Evolutionary conservation across 2,888 invertebrate genomes (phyloP), one percentile per base, ranked within the genome.

Genomic region (Alentia gelatinosa): DNA sequence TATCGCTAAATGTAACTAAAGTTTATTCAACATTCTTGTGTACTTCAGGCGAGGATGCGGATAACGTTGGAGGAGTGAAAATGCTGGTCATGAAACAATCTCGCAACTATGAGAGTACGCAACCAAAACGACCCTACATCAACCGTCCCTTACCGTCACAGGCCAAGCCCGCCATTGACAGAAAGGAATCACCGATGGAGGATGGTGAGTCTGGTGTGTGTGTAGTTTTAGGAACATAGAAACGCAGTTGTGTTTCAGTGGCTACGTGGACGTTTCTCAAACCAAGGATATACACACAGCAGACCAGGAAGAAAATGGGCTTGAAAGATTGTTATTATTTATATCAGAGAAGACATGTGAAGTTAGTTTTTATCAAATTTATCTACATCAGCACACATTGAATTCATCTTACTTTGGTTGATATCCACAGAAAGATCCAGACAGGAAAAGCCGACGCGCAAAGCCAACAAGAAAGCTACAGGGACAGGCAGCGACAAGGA

Each of bases 31-130:
- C 19, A 47, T 12, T 7, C 19, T 47, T 19, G 7, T 68, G 9
- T 68, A 15, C n/a, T 93, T 7, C 92, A 95, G 95, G 95, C 56
- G 95, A 95, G 89, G 94, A 94, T 90, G 90, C 93, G 33, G 95
- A 95, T 26, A 94, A 95, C 90, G 93, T 94, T 50, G 95, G 95
- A 33, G 95, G 95, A 23, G 95, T 95, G 19, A 95, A 94, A 91
- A 92, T 93, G 7, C 93, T 94, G 89, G 95, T 95, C 26, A 74
- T 93, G 88, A 94, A 94, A 91, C 94, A 95, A 91, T 93, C 93
- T 56, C 92, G 92, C 5, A 93, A 92, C 42, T 95, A 93, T 91
- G 92, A 93, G 15, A 93, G 93, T n/a, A 93, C 94, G 92, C 94
- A 95, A 92, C 95, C 95, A 1, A 94, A 94, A 91, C 94, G 95